phyloP scores from a whole-genome alignment of 2,888 invertebrate species.

The Callinectes sapidus region DNA sequence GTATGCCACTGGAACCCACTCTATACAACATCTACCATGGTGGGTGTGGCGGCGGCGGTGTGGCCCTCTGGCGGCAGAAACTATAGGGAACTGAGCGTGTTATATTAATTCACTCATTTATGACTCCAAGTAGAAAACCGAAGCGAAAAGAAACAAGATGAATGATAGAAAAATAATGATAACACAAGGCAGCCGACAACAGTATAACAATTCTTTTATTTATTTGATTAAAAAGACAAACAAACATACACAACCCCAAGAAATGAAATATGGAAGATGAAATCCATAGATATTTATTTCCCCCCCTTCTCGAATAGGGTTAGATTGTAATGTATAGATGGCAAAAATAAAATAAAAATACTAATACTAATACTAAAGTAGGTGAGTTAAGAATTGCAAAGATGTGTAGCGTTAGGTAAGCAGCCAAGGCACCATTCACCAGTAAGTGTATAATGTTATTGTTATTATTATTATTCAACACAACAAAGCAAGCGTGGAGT shows the following conservation, averaged over 20 bases:
- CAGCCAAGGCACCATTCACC: constrained; percentile 22
- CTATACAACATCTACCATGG: not conserved
- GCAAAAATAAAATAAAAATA: not conserved
- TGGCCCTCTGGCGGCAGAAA: not conserved
- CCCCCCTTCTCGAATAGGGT: constrained; percentile 27
- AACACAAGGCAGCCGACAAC: constrained; percentile 29
- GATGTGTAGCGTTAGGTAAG: constrained; percentile 34
- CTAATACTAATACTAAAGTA: constrained; percentile 27
- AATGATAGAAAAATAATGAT: not conserved
- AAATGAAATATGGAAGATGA: not conserved
- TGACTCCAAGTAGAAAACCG: not conserved
- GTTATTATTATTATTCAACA: not conserved
- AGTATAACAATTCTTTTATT: not conserved
- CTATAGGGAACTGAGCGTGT: not conserved
- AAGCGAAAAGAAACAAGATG: not conserved
- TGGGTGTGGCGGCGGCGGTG: constrained; percentile 16
- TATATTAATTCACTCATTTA: constrained; percentile 7
- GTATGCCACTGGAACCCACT: not conserved
- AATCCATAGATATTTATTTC: not conserved
- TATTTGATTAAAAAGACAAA: not conserved
- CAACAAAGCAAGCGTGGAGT: not conserved
- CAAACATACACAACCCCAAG: not conserved
- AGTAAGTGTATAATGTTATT: not conserved
- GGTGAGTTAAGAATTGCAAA: constrained; percentile 29
- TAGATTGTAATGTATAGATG: constrained; percentile 32